phyloP scores from a whole-genome alignment of 2,888 invertebrate genomes.

The Chrysomela aeneicollis region DNA sequence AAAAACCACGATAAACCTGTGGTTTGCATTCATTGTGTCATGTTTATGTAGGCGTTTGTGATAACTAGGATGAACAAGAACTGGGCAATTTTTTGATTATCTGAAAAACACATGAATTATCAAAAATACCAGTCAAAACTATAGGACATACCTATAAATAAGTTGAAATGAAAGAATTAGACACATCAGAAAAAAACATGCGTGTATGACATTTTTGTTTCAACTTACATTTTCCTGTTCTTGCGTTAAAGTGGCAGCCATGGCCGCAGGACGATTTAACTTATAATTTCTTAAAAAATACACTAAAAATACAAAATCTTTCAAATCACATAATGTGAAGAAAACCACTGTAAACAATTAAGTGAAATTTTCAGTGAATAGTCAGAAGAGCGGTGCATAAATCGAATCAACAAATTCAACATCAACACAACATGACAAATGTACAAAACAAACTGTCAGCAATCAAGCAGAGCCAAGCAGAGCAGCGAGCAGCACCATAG shows the following conservation, averaged over 20 bases:
- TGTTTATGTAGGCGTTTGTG: too few relatives aligned
- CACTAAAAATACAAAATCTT: neutral
- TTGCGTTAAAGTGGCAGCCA: conserved; percentile 79
- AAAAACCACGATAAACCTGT: too few relatives aligned
- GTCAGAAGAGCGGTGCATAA: too few relatives aligned
- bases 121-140: neutral
- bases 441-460: neutral
- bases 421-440: neutral
- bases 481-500: neutral
- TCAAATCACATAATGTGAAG: neutral
- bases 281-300: conserved; percentile 12
- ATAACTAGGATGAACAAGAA: too few relatives aligned
- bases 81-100: too few relatives aligned
- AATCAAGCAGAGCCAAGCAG: neutral
- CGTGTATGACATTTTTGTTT: neutral
- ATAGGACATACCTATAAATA: too few relatives aligned
- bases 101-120: neutral
- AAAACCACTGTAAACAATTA: neutral
- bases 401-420: neutral
- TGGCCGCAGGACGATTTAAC: conserved; percentile 48
- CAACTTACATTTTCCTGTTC: conserved; percentile 80
- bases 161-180: too few relatives aligned
- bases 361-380: neutral
- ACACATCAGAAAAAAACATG: neutral
- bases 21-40: too few relatives aligned